A percentile compares a stretch with the other conserved stretches of the same genome.
Evolutionary conservation across 2,888 invertebrate genomes (phyloP).

Genomic region (Cecidostiba fungosa): DNA sequence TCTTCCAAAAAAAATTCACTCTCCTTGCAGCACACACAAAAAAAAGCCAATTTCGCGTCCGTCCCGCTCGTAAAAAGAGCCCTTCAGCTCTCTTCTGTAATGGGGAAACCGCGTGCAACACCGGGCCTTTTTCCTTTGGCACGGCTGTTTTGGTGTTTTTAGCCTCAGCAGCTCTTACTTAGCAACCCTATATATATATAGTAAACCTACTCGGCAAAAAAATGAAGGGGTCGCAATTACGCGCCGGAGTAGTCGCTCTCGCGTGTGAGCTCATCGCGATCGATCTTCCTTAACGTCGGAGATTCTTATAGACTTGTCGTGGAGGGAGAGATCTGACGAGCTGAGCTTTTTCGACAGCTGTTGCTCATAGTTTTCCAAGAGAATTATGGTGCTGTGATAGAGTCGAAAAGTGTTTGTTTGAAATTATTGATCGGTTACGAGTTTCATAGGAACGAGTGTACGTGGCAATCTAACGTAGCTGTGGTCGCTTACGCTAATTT

Average conservation of each 20-base stretch:
- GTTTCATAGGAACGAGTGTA: neutral
- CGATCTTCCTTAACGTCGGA: conserved; percentile 68
- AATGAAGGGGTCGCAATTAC: conserved; percentile 58
- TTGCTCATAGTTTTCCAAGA: neutral
- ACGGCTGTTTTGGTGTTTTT: conserved; percentile 41
- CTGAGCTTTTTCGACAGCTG: neutral
- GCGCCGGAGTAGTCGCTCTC: conserved; percentile 35
- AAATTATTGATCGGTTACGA: neutral
- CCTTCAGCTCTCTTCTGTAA: conserved; percentile 17
- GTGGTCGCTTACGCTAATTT: too few species aligned
- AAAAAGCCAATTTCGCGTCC: conserved; percentile 42
- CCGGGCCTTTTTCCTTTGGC: conserved; percentile 32
- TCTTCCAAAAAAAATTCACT: neutral
- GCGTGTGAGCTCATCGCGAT: conserved; percentile 63
- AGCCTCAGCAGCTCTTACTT: conserved; percentile 15
- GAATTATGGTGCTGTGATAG: neutral
- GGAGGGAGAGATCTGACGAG: neutral
- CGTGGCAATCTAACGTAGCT: neutral
- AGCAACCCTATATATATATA: too few species aligned
- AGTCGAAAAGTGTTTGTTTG: neutral
- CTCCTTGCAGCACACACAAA: neutral
- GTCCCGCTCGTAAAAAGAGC: conserved; percentile 19
- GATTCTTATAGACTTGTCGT: conserved; percentile 62
- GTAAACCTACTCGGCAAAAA: neutral
- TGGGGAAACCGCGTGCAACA: conserved; percentile 41